Evolutionary conservation across 2,888 invertebrate genomes (phyloP).

Genomic region (Drosophila suboccidentalis): DNA sequence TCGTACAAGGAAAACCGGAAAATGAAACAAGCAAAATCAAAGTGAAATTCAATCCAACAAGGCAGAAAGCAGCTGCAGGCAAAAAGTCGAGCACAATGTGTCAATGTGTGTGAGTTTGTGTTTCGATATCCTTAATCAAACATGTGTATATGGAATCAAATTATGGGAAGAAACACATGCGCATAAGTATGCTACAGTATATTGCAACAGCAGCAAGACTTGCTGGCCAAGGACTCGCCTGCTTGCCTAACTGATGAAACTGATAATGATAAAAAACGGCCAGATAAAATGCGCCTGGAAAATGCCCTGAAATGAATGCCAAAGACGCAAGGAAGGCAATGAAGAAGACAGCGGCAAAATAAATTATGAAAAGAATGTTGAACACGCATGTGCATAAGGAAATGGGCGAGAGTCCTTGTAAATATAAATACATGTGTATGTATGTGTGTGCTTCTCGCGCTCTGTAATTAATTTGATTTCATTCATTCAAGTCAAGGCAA

Average conservation of each 20-base stretch:
- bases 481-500: conserved; percentile 71
- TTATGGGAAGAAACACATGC: conserved; percentile 65
- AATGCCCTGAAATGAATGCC: conserved; percentile 58
- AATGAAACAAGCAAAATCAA: conserved; percentile 27
- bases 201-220: conserved; percentile 20
- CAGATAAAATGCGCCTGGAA: conserved; percentile 58
- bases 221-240: conserved; percentile 8
- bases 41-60: conserved; percentile 54
- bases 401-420: conserved; percentile 22
- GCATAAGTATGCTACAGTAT: conserved; percentile 44
- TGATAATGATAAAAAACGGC: conserved; percentile 65
- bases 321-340: conserved; percentile 28
- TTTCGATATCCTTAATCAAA: conserved; percentile 66
- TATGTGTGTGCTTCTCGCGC: conserved; percentile 11
- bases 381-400: conserved; percentile 73
- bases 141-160: conserved; percentile 58
- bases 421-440: neutral
- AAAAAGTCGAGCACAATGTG: conserved; percentile 21
- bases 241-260: conserved; percentile 67
- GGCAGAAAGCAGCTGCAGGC: conserved; percentile 60
- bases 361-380: conserved; percentile 77
- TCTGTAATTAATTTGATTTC: conserved; percentile 77
- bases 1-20: conserved; percentile 20
- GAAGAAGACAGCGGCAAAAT: conserved; percentile 45
- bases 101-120: conserved; percentile 13